These are phyloP conservation scores for Berghia stephanieae DNA, from an alignment of 1,140 invertebrate species.

Conservation along the genomic window DNA sequence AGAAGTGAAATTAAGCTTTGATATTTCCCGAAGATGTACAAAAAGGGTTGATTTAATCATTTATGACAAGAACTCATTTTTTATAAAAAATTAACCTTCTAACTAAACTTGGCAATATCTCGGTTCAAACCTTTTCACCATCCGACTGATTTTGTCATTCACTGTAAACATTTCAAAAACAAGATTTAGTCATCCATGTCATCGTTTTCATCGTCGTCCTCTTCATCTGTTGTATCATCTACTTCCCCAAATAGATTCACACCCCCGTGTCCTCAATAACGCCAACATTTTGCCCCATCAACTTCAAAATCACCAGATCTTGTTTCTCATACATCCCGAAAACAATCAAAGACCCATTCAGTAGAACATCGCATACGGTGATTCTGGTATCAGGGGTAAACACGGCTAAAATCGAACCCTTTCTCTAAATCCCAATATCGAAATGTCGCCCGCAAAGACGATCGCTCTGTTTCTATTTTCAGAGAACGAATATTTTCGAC, in stretches of 20 bases:
- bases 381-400: constrained; percentile 80
- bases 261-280: constrained; percentile 39
- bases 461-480: constrained; percentile 55
- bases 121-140: no score
- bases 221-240: constrained; percentile 53
- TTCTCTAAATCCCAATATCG: constrained; percentile 62
- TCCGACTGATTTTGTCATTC: background rate
- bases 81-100: no score
- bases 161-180: background rate
- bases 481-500: constrained; percentile 57
- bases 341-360: constrained; percentile 77
- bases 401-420: constrained; percentile 78
- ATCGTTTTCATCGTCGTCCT: constrained; percentile 53
- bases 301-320: constrained; percentile 73
- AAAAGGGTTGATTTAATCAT: no score
- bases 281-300: constrained; percentile 39
- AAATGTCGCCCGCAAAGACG: constrained; percentile 62
- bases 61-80: no score
- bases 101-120: no score
- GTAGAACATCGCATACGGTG: constrained; percentile 79
- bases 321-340: constrained; percentile 71
- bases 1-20: no score
- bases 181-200: background rate
- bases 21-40: no score
- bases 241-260: constrained; percentile 58